phyloP scores from a whole-genome alignment of 1,140 invertebrate genomes.

The Drosophila parvula region DNA sequence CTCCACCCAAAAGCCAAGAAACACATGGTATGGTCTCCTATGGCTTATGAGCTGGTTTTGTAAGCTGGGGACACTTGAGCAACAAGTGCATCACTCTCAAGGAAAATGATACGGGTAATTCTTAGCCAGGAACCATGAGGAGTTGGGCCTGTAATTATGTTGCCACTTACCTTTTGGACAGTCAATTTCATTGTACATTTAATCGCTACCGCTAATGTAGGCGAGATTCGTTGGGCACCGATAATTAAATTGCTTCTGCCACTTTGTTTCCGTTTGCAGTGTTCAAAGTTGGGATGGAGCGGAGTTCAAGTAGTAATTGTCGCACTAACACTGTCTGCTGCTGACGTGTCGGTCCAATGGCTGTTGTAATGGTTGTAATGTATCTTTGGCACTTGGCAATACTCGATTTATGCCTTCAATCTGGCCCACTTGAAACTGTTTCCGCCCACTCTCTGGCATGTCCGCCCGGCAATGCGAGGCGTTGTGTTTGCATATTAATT shows the following conservation, averaged over 20 bases:
- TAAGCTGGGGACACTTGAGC: constrained; percentile 19
- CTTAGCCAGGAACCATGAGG: too few species aligned
- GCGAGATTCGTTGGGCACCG: constrained; percentile 12
- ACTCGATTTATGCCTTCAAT: constrained; percentile 7
- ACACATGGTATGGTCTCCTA: constrained; percentile 15
- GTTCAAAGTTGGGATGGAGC: not conserved
- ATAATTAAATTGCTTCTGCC: not conserved
- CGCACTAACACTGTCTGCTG: not conserved
- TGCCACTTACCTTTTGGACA: constrained; percentile 78
- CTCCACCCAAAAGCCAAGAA: not conserved
- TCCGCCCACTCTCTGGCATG: constrained; percentile 1
- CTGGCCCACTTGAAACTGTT: not conserved
- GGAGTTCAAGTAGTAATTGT: too few species aligned
- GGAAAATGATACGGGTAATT: too few species aligned
- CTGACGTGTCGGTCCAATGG: not conserved
- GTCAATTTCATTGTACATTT: constrained; percentile 84
- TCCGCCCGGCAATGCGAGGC: not conserved
- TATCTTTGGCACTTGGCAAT: not conserved
- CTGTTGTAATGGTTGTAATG: not conserved
- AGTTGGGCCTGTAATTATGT: not conserved
- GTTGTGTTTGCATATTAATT: constrained; percentile 30
- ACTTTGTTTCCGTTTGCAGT: not conserved
- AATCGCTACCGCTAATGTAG: constrained; percentile 35
- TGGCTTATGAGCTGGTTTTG: constrained; percentile 3
- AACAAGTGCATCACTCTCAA: constrained; percentile 35